These are phyloP conservation scores for Bufotes viridis DNA, from an alignment of 2,797 vertebrate species.

Conservation along the genomic window DNA sequence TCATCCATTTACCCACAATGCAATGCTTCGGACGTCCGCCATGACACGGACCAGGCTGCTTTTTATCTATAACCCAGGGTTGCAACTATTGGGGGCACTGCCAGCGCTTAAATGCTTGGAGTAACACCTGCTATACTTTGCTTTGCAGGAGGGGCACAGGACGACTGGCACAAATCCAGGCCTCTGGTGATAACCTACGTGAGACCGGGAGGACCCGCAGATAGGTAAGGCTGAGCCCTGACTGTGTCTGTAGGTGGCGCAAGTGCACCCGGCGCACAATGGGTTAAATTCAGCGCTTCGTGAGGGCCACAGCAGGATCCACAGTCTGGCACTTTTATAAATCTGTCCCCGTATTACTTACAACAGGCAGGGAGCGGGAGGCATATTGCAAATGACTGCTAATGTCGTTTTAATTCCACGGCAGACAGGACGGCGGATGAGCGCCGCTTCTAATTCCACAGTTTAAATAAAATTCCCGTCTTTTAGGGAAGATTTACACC, in stretches of 20 bases:
- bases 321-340: constrained; percentile 32
- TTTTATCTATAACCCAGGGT: no score
- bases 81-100: no score
- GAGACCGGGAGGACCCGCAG: constrained; percentile 91
- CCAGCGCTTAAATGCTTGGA: no score
- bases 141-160: constrained; percentile 88
- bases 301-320: constrained; percentile 12
- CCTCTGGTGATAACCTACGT: constrained; percentile 92
- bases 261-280: not conserved
- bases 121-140: constrained; percentile 37
- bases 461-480: constrained; percentile 22
- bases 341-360: constrained; percentile 33
- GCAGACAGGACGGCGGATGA: constrained; percentile 34
- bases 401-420: constrained; percentile 46
- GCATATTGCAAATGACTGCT: constrained; percentile 39
- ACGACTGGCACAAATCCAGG: constrained; percentile 93
- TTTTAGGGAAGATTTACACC: constrained; percentile 12
- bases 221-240: constrained; percentile 80
- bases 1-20: no score
- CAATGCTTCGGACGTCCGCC: no score
- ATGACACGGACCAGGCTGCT: no score
- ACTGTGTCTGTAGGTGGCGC: no score
- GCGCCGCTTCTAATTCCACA: not conserved
- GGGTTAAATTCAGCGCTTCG: constrained; percentile 21
- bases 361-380: not conserved